Percentiles rank a stretch among this genome's conserved stretches.
Conservation (phyloP, 2,797 vertebrate species). For the Selene dorsalis region DNA sequence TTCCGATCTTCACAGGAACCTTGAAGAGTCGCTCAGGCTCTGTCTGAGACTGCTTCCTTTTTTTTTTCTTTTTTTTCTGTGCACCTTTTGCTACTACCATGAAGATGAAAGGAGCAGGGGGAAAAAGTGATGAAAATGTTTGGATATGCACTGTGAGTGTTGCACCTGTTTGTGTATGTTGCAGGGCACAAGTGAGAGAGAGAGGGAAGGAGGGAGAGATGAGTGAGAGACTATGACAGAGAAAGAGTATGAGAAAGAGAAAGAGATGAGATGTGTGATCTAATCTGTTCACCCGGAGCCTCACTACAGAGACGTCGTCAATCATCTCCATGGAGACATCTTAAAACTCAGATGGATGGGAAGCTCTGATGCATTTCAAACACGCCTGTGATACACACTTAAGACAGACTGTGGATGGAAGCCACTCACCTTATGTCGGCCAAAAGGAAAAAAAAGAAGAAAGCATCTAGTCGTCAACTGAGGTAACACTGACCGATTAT, state of each 20-base stretch:
- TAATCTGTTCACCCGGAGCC: conserved; percentile 71
- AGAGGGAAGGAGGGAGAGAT: background rate
- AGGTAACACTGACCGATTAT: background rate
- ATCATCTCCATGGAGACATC: conserved; percentile 76
- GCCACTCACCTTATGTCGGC: conserved; percentile 30
- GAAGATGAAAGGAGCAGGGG: conserved; percentile 38
- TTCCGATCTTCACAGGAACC: conserved; percentile 24
- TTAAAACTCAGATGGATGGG: conserved; percentile 72
- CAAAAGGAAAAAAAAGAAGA: conserved; percentile 10
- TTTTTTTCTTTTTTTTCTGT: background rate
- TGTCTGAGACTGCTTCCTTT: background rate
- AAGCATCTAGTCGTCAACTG: conserved; percentile 5
- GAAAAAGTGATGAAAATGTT: conserved; percentile 45
- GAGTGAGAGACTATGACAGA: conserved; percentile 30
- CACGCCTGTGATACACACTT: conserved; percentile 55
- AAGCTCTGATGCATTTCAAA: conserved; percentile 69
- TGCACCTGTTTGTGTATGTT: conserved; percentile 33
- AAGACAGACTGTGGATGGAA: conserved; percentile 43
- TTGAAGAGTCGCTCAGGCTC: conserved; percentile 17
- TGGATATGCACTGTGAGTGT: conserved; percentile 29
- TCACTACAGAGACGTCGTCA: conserved; percentile 69
- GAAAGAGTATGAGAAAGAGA: conserved; percentile 58
- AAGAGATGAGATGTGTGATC: conserved; percentile 78
- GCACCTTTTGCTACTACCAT: conserved; percentile 34
- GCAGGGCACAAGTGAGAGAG: conserved; percentile 25